Conservation (phyloP, 2,888 invertebrate species). For the Carpatolechia fugitivella region DNA sequence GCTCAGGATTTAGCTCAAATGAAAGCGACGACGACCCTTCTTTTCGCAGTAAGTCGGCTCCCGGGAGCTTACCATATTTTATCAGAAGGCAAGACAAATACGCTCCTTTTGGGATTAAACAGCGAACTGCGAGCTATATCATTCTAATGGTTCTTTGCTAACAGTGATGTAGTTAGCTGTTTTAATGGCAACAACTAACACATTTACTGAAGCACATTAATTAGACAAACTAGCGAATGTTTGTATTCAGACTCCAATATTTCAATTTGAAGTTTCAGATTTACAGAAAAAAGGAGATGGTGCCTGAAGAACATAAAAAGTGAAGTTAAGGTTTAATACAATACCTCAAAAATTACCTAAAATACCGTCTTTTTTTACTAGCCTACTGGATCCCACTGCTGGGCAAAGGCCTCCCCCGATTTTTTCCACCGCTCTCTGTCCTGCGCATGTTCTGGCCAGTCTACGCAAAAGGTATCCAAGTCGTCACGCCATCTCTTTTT, state of each 20-base stretch:
- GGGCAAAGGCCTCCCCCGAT: too few species aligned
- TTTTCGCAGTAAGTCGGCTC: constrained; percentile 8
- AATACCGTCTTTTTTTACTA: too few species aligned
- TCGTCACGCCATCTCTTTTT: too few species aligned
- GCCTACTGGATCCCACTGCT: too few species aligned
- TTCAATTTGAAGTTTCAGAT: constrained; percentile 2
- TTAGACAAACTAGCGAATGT: constrained; percentile 8
- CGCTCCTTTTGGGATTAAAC: constrained; percentile 10
- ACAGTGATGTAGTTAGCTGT: constrained; percentile 7
- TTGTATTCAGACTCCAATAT: constrained; percentile 9
- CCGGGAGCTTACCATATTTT: constrained; percentile 12
- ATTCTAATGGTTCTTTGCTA: constrained; percentile 11
- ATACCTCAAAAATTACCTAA: too few species aligned
- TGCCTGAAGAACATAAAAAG: too few species aligned
- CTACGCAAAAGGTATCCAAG: too few species aligned
- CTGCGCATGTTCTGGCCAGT: too few species aligned
- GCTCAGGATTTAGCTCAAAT: constrained; percentile 4
- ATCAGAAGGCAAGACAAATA: constrained; percentile 10
- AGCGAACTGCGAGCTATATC: constrained; percentile 6
- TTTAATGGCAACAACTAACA: constrained; percentile 4
- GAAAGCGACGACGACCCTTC: constrained; percentile 8
- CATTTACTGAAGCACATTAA: constrained; percentile 8
- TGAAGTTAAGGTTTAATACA: too few species aligned
- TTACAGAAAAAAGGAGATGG: too few species aligned
- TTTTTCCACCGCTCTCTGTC: too few species aligned